Percentiles rank a stretch among this genome's conserved stretches.
Conservation (phyloP, 1,140 invertebrate genomes). For the Dreissena polymorpha region DNA sequence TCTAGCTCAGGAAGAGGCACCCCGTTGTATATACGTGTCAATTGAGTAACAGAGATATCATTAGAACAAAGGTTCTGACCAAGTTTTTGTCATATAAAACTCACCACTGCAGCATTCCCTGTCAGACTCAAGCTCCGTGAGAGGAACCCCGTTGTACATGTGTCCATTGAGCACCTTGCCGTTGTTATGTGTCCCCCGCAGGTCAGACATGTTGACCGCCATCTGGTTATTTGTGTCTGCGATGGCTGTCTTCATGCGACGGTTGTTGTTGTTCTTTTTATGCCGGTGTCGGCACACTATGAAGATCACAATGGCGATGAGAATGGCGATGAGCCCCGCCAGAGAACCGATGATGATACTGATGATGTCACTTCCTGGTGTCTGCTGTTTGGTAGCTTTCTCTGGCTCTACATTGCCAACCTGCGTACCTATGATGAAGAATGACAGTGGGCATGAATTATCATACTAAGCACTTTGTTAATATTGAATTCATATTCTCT, state of each 20-base stretch:
- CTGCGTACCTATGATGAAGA: background rate
- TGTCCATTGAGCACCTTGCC: constrained; percentile 79
- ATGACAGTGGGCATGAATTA: no score
- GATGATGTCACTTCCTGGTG: constrained; percentile 80
- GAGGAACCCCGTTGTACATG: constrained; percentile 80
- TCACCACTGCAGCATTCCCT: constrained; percentile 74
- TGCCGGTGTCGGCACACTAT: constrained; percentile 86
- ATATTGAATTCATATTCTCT: no score
- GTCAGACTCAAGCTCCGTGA: constrained; percentile 77
- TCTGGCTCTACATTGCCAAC: background rate
- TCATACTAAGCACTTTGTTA: no score
- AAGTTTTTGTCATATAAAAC: no score
- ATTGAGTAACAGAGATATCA: constrained; percentile 77
- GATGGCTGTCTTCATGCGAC: constrained; percentile 48
- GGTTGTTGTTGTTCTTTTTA: constrained; percentile 87
- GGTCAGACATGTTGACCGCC: constrained; percentile 62
- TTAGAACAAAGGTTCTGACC: no score
- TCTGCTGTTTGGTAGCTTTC: constrained; percentile 23
- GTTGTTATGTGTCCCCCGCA: constrained; percentile 35
- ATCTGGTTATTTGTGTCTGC: constrained; percentile 82
- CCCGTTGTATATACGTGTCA: constrained; percentile 81
- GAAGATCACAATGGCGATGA: constrained; percentile 87
- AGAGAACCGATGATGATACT: constrained; percentile 88
- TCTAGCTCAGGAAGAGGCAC: constrained; percentile 78
- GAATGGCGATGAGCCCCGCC: constrained; percentile 86